These are phyloP conservation scores for Halcyon smyrnensis DNA, from an alignment of 2,797 vertebrate genomes.

Conservation along the genomic window DNA sequence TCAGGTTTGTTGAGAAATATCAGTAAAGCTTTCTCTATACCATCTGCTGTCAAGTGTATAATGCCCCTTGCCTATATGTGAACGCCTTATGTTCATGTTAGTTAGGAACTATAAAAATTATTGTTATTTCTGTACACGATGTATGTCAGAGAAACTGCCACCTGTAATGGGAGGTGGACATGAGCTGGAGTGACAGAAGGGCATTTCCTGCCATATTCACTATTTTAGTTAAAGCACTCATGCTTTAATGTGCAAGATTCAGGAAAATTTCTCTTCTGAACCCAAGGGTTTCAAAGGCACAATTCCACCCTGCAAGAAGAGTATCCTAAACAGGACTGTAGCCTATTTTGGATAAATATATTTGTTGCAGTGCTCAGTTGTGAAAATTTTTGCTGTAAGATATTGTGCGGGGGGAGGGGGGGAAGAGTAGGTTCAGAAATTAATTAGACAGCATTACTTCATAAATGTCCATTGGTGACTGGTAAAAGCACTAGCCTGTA, in stretches of 20 bases:
- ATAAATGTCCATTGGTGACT: background rate
- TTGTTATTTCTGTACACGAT: fast-evolving
- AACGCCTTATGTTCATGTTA: background rate
- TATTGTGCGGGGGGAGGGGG: background rate
- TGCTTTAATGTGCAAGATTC: background rate
- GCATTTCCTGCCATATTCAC: background rate
- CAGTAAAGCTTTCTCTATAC: background rate
- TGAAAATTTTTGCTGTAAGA: background rate
- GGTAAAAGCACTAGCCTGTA: background rate
- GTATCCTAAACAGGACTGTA: background rate
- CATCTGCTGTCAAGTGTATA: background rate
- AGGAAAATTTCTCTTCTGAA: background rate
- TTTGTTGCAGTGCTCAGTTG: background rate
- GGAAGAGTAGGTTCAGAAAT: background rate
- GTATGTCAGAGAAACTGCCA: background rate
- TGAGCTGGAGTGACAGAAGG: background rate
- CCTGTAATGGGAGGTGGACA: fast-evolving
- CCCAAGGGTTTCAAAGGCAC: background rate
- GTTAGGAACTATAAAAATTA: background rate
- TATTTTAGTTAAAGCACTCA: background rate
- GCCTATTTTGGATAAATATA: background rate
- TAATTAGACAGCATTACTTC: background rate
- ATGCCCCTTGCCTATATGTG: background rate
- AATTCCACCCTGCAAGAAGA: background rate
- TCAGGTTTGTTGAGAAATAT: background rate